Evolutionary conservation across 2,797 vertebrate species (phyloP).

Genomic region (Mionectes olivaceus): DNA sequence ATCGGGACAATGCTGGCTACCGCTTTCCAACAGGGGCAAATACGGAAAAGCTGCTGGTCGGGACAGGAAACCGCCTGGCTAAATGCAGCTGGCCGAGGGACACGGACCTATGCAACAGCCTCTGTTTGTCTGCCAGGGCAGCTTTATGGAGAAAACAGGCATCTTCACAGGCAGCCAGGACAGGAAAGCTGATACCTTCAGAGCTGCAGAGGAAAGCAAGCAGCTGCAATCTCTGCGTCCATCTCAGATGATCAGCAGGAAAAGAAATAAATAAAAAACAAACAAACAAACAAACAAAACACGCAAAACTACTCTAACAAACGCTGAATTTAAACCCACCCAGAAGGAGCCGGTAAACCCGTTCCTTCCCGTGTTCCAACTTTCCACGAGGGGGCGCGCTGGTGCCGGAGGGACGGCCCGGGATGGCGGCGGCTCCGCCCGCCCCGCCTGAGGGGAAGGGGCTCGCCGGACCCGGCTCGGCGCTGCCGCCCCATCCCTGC

Average conservation of each 20-base stretch:
- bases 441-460: background rate
- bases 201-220: background rate
- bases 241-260: background rate
- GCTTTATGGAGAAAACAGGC: background rate
- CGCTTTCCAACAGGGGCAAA: background rate
- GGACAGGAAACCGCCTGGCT: background rate
- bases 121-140: background rate
- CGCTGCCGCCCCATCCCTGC: too few relatives aligned
- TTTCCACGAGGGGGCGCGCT: background rate
- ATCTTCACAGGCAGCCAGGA: background rate
- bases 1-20: background rate
- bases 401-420: background rate
- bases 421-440: accelerated
- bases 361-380: accelerated
- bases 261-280: background rate
- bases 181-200: background rate
- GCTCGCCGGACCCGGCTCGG: accelerated
- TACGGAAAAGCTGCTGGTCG: background rate
- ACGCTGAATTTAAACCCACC: accelerated
- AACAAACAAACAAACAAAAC: too few relatives aligned
- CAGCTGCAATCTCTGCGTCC: background rate
- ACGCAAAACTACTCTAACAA: background rate
- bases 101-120: accelerated
- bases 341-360: accelerated
- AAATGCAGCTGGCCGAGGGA: background rate